Percentiles rank a stretch among this genome's conserved stretches.
Conservation (phyloP, 2,113 vertebrate species). For the Chaetura pelagica region DNA sequence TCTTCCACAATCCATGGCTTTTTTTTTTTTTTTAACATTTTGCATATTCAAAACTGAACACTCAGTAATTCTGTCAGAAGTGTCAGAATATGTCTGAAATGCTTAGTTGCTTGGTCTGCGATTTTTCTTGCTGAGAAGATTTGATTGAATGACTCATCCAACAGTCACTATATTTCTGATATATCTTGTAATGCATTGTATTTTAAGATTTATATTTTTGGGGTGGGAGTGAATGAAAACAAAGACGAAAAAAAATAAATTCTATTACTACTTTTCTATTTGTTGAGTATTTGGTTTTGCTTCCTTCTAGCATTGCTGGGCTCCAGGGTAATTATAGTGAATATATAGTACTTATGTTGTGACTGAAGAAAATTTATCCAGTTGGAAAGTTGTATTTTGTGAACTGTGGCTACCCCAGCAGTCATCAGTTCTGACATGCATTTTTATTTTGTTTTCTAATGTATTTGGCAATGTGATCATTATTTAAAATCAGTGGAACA, state of each 20-base stretch:
- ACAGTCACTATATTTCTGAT: slow-evolving; percentile 34
- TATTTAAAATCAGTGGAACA: slow-evolving; percentile 46
- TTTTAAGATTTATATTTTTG: slow-evolving; percentile 22
- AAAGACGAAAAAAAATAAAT: neutral
- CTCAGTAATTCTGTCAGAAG: slow-evolving; percentile 51
- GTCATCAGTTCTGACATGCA: slow-evolving; percentile 51
- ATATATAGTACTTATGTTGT: neutral
- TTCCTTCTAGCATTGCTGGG: neutral
- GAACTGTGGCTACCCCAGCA: neutral
- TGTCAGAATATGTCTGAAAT: slow-evolving; percentile 43
- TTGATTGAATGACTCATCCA: slow-evolving; percentile 60
- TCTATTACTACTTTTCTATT: neutral
- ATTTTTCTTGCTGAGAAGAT: slow-evolving; percentile 28
- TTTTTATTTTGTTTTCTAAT: slow-evolving; percentile 47
- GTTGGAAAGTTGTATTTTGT: slow-evolving; percentile 25
- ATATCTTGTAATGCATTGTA: slow-evolving; percentile 7
- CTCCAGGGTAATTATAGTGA: neutral
- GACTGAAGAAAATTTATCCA: neutral
- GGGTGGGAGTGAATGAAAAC: neutral
- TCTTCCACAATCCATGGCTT: slow-evolving; percentile 1
- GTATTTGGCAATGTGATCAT: slow-evolving; percentile 24
- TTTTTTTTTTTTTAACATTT: slow-evolving; percentile 55
- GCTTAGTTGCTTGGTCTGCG: slow-evolving; percentile 50
- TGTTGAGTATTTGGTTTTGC: neutral
- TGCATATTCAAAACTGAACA: slow-evolving; percentile 43